phyloP scores from a whole-genome alignment of 2,797 vertebrate species.

The Falco novaeseelandiae region DNA sequence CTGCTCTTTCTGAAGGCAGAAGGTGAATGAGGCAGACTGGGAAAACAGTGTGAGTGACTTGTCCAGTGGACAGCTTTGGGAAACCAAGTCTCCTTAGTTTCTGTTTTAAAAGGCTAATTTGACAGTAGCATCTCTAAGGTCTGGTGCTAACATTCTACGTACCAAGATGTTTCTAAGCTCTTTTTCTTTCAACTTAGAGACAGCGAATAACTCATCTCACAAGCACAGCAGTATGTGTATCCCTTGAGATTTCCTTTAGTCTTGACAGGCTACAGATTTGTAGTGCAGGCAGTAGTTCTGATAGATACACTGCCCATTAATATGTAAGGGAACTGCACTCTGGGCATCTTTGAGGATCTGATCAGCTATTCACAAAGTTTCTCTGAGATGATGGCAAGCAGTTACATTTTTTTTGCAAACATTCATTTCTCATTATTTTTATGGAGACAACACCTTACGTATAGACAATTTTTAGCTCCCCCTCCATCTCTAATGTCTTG shows the following conservation, averaged over 20 bases:
- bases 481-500: neutral
- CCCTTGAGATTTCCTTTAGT: neutral
- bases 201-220: neutral
- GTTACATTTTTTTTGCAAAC: neutral
- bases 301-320: neutral
- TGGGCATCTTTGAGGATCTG: neutral
- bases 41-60: neutral
- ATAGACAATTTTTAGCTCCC: neutral
- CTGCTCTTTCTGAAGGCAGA: neutral
- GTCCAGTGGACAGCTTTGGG: neutral
- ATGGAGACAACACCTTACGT: neutral
- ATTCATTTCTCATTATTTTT: neutral
- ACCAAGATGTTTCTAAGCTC: neutral
- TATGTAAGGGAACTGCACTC: neutral
- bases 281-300: neutral
- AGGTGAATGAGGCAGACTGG: neutral
- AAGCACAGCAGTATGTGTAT: neutral
- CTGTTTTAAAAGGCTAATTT: neutral
- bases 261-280: conserved; percentile 12
- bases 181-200: neutral
- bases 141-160: neutral
- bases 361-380: neutral
- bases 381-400: neutral
- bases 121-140: neutral
- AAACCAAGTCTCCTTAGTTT: neutral